Evolutionary conservation across 2,113 vertebrate species (phyloP), one percentile per base, ranked within the genome.

Genomic region (Acanthisitta chloris): DNA sequence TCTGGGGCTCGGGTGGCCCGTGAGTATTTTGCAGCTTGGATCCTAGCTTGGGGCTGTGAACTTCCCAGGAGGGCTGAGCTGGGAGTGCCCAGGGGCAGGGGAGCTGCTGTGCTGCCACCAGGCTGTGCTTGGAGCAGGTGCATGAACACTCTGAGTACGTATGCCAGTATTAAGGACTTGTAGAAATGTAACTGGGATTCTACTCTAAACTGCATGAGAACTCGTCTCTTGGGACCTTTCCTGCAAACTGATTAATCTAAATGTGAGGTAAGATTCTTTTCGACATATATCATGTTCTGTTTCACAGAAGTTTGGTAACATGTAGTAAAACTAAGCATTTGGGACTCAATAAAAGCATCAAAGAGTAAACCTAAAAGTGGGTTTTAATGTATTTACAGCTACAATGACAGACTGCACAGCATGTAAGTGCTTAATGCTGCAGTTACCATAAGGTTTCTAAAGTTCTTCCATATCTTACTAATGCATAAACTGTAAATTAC

Each of bases 391-490:
- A 77, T 97, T 93, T 94, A 93, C 94, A 91, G 61, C 94, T 88
- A 82, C 46, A 72, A 5, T 64, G 92, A 94, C 96, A 90, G 96
- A 93, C 95, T 96, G 94, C 96, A 96, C 85, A 90, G 78, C 92
- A 90, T 86, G 67, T 95, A 86, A 67, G 91, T 90, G 92, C 92
- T 96, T 81, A 84, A 88, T 62, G 59, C 38, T 96, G 95, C 95
- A 91, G 95, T 97, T 97, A 95, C 78, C 94, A 45, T 81, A 57
- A 96, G 82, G 72, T 90, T 96, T 95, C 74, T 95, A 29, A 74
- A 89, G 65, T 88, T 95, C 96, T 97, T 97, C 95, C 96, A 18
- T 83, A 66, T 89, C 88, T 91, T 83, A 81, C 94, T 95, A 96
- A 96, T 94, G 10, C 51, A 18, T 86, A 86, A 65, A 81, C 88